These are phyloP conservation scores for Zele albiditarsus DNA, from an alignment of 2,888 invertebrate genomes.

Conservation along the genomic window DNA sequence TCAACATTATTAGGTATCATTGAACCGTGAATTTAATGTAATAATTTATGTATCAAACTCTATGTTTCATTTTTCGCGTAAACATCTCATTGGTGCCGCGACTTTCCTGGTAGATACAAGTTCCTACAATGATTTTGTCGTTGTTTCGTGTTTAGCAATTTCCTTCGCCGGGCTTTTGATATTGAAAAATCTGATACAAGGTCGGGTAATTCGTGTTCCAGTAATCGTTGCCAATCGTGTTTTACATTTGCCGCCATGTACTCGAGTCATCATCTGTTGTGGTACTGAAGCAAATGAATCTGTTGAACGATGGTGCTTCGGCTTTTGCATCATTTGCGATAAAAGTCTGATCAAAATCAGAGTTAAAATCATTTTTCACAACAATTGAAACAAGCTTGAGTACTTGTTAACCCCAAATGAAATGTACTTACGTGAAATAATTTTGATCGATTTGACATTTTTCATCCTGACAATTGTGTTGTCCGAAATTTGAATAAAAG, in stretches of 20 bases:
- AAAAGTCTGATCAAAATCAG: conserved; percentile 45
- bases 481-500: neutral
- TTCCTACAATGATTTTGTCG: conserved; percentile 40
- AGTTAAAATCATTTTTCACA: neutral
- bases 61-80: conserved; percentile 38
- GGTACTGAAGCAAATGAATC: neutral
- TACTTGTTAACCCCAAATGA: neutral
- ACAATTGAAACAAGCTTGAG: neutral
- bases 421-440: conserved; percentile 1
- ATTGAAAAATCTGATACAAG: conserved; percentile 46
- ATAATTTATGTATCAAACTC: neutral
- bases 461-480: neutral
- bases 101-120: conserved; percentile 39
- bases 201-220: conserved; percentile 37
- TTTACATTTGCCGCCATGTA: conserved; percentile 41
- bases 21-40: conserved; percentile 30
- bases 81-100: conserved; percentile 39
- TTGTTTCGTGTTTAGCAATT: conserved; percentile 52
- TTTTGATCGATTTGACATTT: neutral
- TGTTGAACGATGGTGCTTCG: neutral
- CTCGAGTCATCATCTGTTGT: neutral
- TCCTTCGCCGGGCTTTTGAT: conserved; percentile 52
- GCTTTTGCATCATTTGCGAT: conserved; percentile 47
- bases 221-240: conserved; percentile 52
- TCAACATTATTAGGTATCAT: neutral